Conservation (phyloP, 1,140 invertebrate species). For the Cryptotermes secundus region DNA sequence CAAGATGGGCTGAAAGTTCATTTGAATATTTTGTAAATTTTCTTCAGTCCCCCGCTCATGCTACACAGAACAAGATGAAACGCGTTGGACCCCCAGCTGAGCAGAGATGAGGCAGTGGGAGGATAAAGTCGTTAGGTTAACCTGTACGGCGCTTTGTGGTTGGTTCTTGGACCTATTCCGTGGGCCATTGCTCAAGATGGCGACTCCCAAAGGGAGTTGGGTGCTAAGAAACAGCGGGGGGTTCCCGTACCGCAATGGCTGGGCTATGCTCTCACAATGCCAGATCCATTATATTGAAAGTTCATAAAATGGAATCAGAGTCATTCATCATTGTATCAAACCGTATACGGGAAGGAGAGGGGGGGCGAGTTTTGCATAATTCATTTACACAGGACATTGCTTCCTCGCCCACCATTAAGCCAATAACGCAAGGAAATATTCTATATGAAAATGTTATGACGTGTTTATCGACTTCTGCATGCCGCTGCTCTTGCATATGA, state of each 20-base stretch:
- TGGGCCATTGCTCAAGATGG: slow-evolving; percentile 11
- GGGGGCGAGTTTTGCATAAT: slow-evolving; percentile 4
- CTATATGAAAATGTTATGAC: background rate
- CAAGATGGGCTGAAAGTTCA: too few species aligned
- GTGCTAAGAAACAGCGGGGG: slow-evolving; percentile 16
- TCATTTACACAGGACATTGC: background rate
- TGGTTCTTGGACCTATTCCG: background rate
- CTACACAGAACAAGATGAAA: too few species aligned
- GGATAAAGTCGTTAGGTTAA: background rate
- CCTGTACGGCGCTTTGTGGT: background rate
- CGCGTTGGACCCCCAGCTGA: background rate
- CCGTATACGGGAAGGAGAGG: background rate
- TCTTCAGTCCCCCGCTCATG: too few species aligned
- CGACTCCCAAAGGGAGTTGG: slow-evolving; percentile 16
- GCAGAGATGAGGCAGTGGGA: background rate
- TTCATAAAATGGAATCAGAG: background rate
- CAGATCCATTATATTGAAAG: slow-evolving; percentile 5
- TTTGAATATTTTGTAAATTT: too few species aligned
- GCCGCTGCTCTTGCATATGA: too few species aligned
- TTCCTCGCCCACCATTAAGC: background rate
- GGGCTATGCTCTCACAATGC: background rate
- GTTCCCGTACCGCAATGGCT: background rate
- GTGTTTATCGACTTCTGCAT: too few species aligned
- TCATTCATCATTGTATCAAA: slow-evolving; percentile 7
- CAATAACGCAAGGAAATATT: background rate